Base-by-base conservation (phyloP, 2,113 vertebrate genomes). In the Clinocottus analis region DNA sequence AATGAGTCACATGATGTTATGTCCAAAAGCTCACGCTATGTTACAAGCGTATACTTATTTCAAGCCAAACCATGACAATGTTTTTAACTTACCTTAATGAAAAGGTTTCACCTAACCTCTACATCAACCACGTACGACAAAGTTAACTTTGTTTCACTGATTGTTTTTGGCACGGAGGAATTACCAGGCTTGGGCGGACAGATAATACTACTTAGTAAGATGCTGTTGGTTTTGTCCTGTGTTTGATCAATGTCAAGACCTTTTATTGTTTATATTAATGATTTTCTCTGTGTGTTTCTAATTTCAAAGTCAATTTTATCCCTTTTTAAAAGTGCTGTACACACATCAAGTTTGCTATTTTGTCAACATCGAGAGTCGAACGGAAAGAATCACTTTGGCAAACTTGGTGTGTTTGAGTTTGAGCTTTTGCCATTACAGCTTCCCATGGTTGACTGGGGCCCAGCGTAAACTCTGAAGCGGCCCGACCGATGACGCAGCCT, bases 361-460 rank as follows among this genome's bases (percentile, higher is more conserved):
- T 73, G 66, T 69, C 71, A 76, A 85, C 62, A 79, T n/a, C 33
- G 66, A 33, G 71, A 76, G 70, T 75, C 86, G 35, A 84, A 45
- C 77, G 49, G 67, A 84, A 83, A 85, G 41, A 92, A 88, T 92
- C 80, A 53, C 83, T 92, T 90, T 70, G 23, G 87, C 86, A 92
- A 92, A 93, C 89, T 86, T 75, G 45, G 2, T 35, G 25, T 90
- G 79, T 93, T 93, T 93, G 86, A 90, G 82, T 91, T 93, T 91
- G 73, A 63, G 89, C 89, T 92, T 89, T 90, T 5, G 58, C 86
- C 84, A 87, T 92, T 87, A 85, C 27, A 35, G 80, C 76, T 76
- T 78, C 82, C 59, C 83, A 89, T 85, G 92, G 92, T 84, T 90
- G 87, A 87, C 71, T 89, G 87, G 74, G 78, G 75, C 76, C 81